Conservation (phyloP, 1,140 invertebrate species). For the Eulimnadia texana region DNA sequence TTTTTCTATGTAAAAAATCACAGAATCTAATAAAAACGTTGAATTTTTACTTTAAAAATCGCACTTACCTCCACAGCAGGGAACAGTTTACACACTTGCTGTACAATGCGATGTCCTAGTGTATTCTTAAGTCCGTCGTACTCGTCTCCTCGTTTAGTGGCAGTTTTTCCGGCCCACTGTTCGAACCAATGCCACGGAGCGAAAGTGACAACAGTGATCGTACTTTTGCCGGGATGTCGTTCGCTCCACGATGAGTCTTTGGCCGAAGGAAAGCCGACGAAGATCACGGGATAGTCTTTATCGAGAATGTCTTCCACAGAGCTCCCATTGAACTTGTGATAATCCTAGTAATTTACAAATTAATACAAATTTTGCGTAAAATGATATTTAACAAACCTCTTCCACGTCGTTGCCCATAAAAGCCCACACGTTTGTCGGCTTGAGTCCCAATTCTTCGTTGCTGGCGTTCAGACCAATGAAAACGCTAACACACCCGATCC, state of each 20-base stretch:
- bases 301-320: conserved; percentile 25
- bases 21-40: neutral
- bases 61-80: conserved; percentile 25
- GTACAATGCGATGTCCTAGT: conserved; percentile 28
- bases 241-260: conserved; percentile 30
- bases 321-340: conserved; percentile 21
- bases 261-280: conserved; percentile 32
- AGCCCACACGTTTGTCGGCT: conserved; percentile 28
- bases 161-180: conserved; percentile 28
- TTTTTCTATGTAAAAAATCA: conserved; percentile 16
- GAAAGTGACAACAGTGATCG: conserved; percentile 27
- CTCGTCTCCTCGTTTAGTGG: conserved; percentile 30
- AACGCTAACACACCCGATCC: conserved; percentile 24
- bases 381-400: conserved; percentile 12
- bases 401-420: conserved; percentile 26
- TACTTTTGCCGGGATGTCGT: conserved; percentile 30
- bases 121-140: conserved; percentile 30
- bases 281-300: conserved; percentile 28
- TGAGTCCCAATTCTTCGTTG: conserved; percentile 27
- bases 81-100: conserved; percentile 26
- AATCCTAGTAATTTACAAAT: conserved; percentile 3
- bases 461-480: conserved; percentile 30
- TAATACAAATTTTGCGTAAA: neutral
- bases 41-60: neutral
- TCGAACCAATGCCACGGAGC: conserved; percentile 30